Base-by-base conservation (phyloP, 2,888 invertebrate genomes). In the Drosophila neonasuta region DNA sequence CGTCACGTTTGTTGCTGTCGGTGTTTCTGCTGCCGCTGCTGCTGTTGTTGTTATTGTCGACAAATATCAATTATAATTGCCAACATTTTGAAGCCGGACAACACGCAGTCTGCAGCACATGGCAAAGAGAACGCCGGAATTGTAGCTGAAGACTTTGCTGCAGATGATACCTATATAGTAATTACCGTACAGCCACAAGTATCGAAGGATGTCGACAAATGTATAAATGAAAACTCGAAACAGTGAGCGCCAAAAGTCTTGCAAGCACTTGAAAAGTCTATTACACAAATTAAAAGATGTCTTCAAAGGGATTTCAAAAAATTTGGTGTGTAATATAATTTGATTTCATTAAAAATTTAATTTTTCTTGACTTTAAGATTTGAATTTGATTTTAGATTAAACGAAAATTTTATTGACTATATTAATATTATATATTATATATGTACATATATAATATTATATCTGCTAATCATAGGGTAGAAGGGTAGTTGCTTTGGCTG, bases 51-150 rank as follows among this genome's bases (percentile, higher is more conserved):
- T 10, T 24, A 15, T 51, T 13, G 29, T 49, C 52, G 11, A 59
- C 56, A 63, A 77, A 76, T 77, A 77, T 76, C 79, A 77, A 79
- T 77, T 79, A 77, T 69, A 79, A 79, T 72, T 71, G 61, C 51
- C 46, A 55, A 62, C 71, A 59, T 60, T 73, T 62, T 5, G 2
- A 54, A 77, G 51, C 41, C 39, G 13, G 49, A 13, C 42, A 32
- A 17, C 46, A 51, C 42, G 42, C 36, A 36, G 46, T 45, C 20
- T 24, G 52, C 57, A 60, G 42, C 24, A 24, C 24, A 30, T 60
- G 79, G 45, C 50, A 36, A 51, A 59, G 66, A 68, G 2, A 20
- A 32, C 39, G 2, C 17, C 29, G 57, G 49, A 11, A 15, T 36
- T 36, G 42, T 54, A 60, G 45, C 45, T 45, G 29, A n/a, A 36